Base-by-base conservation (phyloP, 2,888 invertebrate genomes). In the Ctena decussata region DNA sequence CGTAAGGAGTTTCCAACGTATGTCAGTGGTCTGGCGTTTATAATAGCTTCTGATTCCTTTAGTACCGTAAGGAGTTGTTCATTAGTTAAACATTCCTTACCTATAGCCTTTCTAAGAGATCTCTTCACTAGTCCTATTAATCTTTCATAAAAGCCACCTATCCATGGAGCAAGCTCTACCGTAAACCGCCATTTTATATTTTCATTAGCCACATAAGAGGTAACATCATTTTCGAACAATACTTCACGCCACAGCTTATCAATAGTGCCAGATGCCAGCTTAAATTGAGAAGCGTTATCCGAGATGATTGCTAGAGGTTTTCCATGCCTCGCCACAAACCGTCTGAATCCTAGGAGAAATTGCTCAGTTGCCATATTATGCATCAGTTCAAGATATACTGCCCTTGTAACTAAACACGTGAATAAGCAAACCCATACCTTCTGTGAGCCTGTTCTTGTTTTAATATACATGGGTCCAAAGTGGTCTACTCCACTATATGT, bases 341-440 rank as follows among this genome's bases (percentile, higher is more conserved):
- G 35, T 73, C 81, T 72, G 6, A 84, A 82, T 46, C 76, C 35
- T 5, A 41, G 60, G 6, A 86, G 57, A 71, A 86, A 86, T 39
- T 76, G 69, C 27, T 80, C 77, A 24, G 82, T 32, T 24, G 84
- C 37, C 82, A 87, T 80, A 53, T 77, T 41, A 27, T 76, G 53
- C n/a, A 87, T 53, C 15, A 87, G 35, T 69, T 87, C 87, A 21
- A 80, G 72, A 39, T 82, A 77, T 21, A 82, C 53, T 12, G 82
- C 87, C 11, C 82, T 49, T 6, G 77, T 80, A 0, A 82, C 79
- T 11, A 82, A 21, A 69, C 87, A 82, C 1, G 87, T 87, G 39
- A 82, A 87, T 46, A 86, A 39, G 46, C 85, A 85, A 18, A 87
- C 35, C 87, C 80, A 86, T 35, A 77, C 70, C 71, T 80, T 86